Evolutionary conservation across 2,113 vertebrate genomes (phyloP), one percentile per base, ranked within the genome.

Genomic region (Solea solea): DNA sequence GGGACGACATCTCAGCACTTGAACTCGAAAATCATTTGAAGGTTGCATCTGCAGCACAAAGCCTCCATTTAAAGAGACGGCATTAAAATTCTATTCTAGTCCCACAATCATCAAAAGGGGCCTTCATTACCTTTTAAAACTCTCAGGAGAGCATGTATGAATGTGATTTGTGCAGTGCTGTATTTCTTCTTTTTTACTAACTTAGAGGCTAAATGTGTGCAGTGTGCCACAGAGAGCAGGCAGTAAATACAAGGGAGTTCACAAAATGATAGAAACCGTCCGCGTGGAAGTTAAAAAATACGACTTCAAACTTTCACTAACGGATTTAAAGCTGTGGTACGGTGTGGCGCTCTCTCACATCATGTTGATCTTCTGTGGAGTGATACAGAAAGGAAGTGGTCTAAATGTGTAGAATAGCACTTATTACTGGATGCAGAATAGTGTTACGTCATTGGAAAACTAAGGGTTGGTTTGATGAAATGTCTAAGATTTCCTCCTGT

Each of bases 21-120:
- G 5, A 69, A 72, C 46, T 62, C 77, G 44, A 8, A 45, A 61
- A 64, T 8, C 41, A 64, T 62, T 48, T 49, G 9, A 74, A 63
- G 63, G 49, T 5, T 55, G 25, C 41, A 48, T 65, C 44, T 40
- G 15, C 4, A 14, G 39, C 16, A 11, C 14, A 59, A 64, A 61
- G 12, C 39, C 51, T 55, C 52, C 15, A 52, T 74, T 58, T n/a
- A 28, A 6, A 69, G 52, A 63, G 10, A 2, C 8, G 64, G 3
- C 3, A 45, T 73, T 39, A 45, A 61, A 65, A 69, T 28, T 53
- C 13, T 25, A 8, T 60, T 74, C 28, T 9, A 9, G 28, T 41
- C 16, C 54, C 46, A 52, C 9, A 28, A 11, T 39, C 34, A n/a
- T 52, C 11, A 40, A 6, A 53, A 11, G 11, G 11, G 28, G 42